Evolutionary conservation across 2,888 invertebrate genomes (phyloP).

Genomic region (Schizotus pectinicornis): DNA sequence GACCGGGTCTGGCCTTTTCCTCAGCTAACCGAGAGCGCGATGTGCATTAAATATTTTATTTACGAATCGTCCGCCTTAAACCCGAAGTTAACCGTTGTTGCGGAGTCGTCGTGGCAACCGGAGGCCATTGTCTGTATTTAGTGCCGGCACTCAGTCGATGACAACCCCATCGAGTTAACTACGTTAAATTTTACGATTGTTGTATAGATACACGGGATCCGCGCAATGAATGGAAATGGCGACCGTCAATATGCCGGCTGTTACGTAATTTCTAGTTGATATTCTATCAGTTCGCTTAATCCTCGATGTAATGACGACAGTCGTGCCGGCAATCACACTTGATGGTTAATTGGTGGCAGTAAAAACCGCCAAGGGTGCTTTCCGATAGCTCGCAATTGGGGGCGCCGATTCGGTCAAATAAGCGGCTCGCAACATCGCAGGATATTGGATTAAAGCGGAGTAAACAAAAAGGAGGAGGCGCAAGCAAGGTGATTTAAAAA

Average conservation of each 20-base stretch:
- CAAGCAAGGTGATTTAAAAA: no score
- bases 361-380: conserved; percentile 23
- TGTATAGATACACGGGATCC: conserved; percentile 12
- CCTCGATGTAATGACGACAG: conserved; percentile 28
- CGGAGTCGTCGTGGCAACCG: background rate
- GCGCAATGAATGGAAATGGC: conserved; percentile 14
- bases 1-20: no score
- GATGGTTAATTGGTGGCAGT: conserved; percentile 38
- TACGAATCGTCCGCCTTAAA: background rate
- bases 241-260: conserved; percentile 8
- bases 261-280: conserved; percentile 36
- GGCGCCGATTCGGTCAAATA: no score
- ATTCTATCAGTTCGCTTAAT: conserved; percentile 36
- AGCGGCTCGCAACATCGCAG: no score
- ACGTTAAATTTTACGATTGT: conserved; percentile 20
- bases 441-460: no score
- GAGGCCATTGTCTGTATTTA: background rate
- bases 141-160: background rate
- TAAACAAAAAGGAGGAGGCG: no score
- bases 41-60: no score
- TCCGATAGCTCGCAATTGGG: no score
- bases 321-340: conserved; percentile 39
- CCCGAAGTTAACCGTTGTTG: background rate
- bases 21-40: no score
- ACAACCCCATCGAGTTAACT: conserved; percentile 3